Percentiles rank a stretch among this genome's conserved stretches.
Evolutionary conservation across 2,113 vertebrate genomes (phyloP).

Genomic region (Amblyornis subalaris): DNA sequence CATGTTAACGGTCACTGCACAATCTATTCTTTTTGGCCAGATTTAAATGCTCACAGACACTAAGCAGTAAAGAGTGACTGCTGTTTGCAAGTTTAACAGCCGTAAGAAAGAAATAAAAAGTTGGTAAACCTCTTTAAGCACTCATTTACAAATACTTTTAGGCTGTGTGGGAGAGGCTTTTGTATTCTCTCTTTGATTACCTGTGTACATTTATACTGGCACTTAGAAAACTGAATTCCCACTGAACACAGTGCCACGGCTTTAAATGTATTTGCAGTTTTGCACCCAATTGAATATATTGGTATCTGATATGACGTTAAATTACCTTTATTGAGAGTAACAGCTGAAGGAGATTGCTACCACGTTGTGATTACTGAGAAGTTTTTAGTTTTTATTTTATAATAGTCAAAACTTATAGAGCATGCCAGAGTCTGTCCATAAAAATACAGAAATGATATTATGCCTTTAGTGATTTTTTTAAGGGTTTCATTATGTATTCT

Average conservation of each 20-base stretch:
- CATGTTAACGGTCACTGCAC: neutral
- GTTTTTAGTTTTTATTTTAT: neutral
- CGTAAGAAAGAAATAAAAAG: slow-evolving; percentile 12
- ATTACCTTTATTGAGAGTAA: slow-evolving; percentile 19
- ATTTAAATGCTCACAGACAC: neutral
- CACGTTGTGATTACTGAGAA: neutral
- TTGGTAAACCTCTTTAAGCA: neutral
- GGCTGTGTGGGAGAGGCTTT: neutral
- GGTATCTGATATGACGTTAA: neutral
- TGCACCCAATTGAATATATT: neutral
- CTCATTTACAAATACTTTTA: neutral
- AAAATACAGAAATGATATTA: slow-evolving; percentile 17
- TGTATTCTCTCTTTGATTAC: neutral
- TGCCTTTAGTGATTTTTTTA: neutral
- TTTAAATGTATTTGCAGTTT: slow-evolving; percentile 28
- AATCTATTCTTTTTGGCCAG: neutral
- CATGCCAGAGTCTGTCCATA: neutral
- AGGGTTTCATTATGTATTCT: slow-evolving; percentile 26
- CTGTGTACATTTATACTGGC: neutral
- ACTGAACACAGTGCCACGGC: neutral
- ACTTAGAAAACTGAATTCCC: neutral
- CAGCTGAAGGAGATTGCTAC: neutral
- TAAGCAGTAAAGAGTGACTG: neutral
- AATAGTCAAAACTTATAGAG: slow-evolving; percentile 5
- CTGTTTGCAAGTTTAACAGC: neutral